phyloP scores from a whole-genome alignment of 2,888 invertebrate genomes.

The Leptothorax acervorum region DNA sequence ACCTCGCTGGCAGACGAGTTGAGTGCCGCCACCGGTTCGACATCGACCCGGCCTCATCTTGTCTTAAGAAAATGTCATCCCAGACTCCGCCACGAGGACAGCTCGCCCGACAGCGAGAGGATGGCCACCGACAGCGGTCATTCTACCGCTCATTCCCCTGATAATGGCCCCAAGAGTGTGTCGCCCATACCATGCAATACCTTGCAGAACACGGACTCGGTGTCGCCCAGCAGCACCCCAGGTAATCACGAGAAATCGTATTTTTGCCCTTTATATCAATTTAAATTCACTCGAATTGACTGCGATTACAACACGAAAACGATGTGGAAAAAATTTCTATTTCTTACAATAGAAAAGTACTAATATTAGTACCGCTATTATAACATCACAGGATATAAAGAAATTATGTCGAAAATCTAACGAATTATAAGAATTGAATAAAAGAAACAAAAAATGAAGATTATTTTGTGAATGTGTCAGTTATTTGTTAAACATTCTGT shows the following conservation, averaged over 20 bases:
- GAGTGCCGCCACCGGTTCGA: conserved; percentile 85
- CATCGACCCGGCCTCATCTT: conserved; percentile 81
- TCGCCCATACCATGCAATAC: conserved; percentile 89
- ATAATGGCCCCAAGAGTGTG: conserved; percentile 93
- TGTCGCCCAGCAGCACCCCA: conserved; percentile 83
- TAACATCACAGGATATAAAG: no score
- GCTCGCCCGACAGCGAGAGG: conserved; percentile 94
- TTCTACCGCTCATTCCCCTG: conserved; percentile 96
- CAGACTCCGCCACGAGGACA: conserved; percentile 89
- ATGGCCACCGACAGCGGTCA: conserved; percentile 95
- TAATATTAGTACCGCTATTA: no score
- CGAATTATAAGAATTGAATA: no score
- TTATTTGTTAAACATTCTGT: no score
- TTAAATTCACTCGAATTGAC: not conserved
- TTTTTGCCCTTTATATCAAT: not conserved
- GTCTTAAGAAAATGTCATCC: conserved; percentile 82
- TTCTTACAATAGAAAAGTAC: not conserved
- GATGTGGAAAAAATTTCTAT: not conserved
- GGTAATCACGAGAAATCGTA: conserved; percentile 72
- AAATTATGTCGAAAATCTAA: no score
- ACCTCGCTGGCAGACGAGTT: conserved; percentile 91
- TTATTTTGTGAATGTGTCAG: no score
- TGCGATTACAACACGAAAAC: not conserved
- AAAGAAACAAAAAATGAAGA: no score
- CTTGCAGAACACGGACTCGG: conserved; percentile 82